phyloP scores from a whole-genome alignment of 2,797 vertebrate species.

The Cossypha niveicapilla region DNA sequence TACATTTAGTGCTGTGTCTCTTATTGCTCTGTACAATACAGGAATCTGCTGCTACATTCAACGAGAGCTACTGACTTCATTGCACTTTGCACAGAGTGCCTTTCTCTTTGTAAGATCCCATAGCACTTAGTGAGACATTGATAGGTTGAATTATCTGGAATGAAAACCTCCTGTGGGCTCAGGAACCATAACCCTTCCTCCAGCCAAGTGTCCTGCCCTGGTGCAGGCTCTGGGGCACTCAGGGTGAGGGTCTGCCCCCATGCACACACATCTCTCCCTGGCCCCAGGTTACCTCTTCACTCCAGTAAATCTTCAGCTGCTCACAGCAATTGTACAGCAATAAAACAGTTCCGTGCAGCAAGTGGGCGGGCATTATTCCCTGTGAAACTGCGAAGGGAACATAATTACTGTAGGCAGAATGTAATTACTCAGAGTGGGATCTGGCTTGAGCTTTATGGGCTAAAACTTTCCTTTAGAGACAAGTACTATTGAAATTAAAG shows the following conservation, averaged over 20 bases:
- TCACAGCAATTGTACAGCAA: not conserved
- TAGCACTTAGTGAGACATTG: not conserved
- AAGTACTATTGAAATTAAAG: not conserved
- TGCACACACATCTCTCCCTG: not conserved
- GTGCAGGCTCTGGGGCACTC: not conserved
- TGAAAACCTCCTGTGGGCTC: not conserved
- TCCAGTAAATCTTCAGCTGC: not conserved
- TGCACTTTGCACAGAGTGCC: not conserved
- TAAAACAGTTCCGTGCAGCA: not conserved
- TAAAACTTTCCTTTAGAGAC: not conserved
- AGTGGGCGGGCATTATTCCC: slow-evolving; percentile 13
- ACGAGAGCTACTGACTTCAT: not conserved
- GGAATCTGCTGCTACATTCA: not conserved
- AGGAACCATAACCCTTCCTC: not conserved
- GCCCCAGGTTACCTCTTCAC: not conserved
- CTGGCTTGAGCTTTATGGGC: not conserved
- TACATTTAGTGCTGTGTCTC: not conserved
- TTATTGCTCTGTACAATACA: not conserved
- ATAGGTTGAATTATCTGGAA: not conserved
- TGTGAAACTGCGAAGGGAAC: not conserved
- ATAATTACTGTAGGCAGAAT: slow-evolving; percentile 28
- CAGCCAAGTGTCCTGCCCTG: not conserved
- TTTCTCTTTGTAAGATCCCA: not conserved
- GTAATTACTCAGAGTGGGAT: not conserved
- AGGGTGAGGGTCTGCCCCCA: not conserved